Percentiles rank a stretch among this genome's conserved stretches.
phyloP scores from a whole-genome alignment of 2,113 vertebrate genomes.

The Illadopsis cleaveri region DNA sequence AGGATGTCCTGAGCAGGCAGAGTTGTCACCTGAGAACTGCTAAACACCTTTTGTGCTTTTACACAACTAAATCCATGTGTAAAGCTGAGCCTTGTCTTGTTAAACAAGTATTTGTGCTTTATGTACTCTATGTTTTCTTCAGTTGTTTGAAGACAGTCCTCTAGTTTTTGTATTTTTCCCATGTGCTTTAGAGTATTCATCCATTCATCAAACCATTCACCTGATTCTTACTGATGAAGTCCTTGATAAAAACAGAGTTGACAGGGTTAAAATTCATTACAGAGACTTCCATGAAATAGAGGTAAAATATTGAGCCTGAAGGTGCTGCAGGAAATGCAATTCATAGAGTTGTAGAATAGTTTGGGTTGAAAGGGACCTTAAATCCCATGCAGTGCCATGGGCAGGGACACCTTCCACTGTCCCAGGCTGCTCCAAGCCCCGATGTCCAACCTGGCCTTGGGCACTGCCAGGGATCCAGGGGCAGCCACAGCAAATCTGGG shows the following conservation, averaged over 20 bases:
- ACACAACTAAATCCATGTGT: neutral
- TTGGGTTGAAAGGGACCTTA: neutral
- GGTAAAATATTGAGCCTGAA: neutral
- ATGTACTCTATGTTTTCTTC: neutral
- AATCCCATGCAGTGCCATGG: too few species aligned
- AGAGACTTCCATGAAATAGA: neutral
- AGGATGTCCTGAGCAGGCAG: neutral
- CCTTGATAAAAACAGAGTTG: neutral
- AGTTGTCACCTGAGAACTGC: neutral
- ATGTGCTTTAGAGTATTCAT: neutral
- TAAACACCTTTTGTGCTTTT: neutral
- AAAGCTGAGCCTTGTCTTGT: neutral
- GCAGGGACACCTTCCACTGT: neutral
- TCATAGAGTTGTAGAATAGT: neutral
- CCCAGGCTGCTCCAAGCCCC: neutral
- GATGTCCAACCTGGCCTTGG: neutral
- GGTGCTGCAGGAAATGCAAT: neutral
- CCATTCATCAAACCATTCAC: neutral
- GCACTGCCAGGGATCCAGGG: neutral
- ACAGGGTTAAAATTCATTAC: neutral
- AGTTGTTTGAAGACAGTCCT: neutral
- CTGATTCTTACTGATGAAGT: neutral
- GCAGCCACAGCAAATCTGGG: neutral
- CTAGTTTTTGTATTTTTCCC: neutral
- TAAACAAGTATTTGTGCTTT: neutral